These are phyloP conservation scores for Orchesellides sinensis DNA, from an alignment of 2,888 invertebrate species.

Conservation along the genomic window DNA sequence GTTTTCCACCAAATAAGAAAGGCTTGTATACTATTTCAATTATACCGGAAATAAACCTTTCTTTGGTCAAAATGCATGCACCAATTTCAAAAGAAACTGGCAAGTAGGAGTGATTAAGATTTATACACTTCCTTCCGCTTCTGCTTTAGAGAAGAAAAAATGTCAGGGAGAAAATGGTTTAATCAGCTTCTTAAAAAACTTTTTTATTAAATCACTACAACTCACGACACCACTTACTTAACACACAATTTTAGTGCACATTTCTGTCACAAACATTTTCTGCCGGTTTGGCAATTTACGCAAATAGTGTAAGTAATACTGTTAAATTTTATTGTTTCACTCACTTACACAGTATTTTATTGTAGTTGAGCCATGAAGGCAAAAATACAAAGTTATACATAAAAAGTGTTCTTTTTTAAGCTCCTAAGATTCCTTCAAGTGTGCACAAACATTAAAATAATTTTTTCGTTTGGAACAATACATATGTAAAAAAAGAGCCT, in stretches of 20 bases:
- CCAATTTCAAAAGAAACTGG: no score
- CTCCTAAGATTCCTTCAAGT: neutral
- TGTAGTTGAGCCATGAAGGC: neutral
- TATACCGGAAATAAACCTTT: neutral
- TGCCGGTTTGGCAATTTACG: neutral
- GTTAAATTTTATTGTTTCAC: no score
- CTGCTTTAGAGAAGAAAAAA: neutral
- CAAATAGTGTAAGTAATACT: neutral
- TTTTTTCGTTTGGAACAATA: neutral
- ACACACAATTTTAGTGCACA: neutral
- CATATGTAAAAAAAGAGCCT: neutral
- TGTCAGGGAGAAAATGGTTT: neutral
- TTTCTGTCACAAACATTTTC: neutral
- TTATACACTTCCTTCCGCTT: neutral
- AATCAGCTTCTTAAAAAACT: neutral
- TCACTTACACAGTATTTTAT: neutral
- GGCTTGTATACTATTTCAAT: neutral
- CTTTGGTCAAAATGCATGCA: no score
- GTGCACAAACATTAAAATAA: neutral
- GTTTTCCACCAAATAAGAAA: neutral
- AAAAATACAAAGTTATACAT: neutral
- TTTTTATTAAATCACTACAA: conserved; percentile 9
- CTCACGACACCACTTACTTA: conserved; percentile 21
- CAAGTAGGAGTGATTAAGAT: neutral
- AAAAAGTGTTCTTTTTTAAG: neutral